Evolutionary conservation across 2,797 vertebrate genomes (phyloP), one percentile per base, ranked within the genome.

Genomic region (Sarcophilus harrisii): DNA sequence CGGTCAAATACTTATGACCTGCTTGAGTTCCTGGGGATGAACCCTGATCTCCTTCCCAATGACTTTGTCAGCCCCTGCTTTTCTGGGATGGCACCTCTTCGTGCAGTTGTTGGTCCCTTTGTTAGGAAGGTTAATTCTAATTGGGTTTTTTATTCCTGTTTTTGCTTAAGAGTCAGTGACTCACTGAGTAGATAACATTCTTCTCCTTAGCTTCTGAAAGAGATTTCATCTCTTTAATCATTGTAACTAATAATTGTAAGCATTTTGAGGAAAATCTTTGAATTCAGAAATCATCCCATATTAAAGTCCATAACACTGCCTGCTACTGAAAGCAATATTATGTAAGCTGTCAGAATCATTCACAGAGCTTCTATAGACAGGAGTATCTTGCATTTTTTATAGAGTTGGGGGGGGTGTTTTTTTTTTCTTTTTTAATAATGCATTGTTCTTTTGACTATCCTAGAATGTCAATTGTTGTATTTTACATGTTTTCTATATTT

Each of bases 11-110:
- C 96, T 92, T 99, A 98, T 3, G 60, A 96, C 9, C 54, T 55
- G 9, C 8, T 55, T 11, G 54, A 55, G 54, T 55, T 10, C 54
- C 54, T 55, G 54, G 54, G 54, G 54, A 11, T 55, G 24, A 97
- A 96, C 59, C 54, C 95, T 0, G 98, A 99, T 29, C 98, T 99
- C 55, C 98, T 99, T 32, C 98, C 98, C 0, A 99, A 99, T 29
- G 99, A 99, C 95, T 99, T 99, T 49, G 98, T 99, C 97, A 99
- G 99, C 97, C 99, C 98, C 98, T 99, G 99, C 98, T 99, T 99
- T 98, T 99, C 99, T 0, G 99, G 99, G 98, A 99, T 99, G 99
- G 99, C 99, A 45, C 99, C 99, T 0, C 99, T 99, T 10, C 99
- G 99, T n/a, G 99, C 99, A 0, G 99, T 99, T 57, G 99, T 99